Conservation (phyloP, 2,797 vertebrate genomes). For the Erethizon dorsatum region DNA sequence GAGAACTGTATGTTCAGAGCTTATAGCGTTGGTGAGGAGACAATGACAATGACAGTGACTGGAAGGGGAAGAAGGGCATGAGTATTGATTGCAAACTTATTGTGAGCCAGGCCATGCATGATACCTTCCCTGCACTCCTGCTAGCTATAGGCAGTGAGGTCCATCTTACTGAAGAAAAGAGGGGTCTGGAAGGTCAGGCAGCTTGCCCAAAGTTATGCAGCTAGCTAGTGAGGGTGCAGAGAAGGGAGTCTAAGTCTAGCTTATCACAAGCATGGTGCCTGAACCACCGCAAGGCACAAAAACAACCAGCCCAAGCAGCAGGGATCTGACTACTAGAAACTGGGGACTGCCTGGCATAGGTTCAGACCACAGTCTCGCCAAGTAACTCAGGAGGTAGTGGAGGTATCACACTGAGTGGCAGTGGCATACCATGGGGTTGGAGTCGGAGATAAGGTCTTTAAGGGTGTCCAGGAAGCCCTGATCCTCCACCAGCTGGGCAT, state of each 20-base stretch:
- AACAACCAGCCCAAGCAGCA: not conserved
- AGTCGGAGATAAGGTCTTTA: slow-evolving; percentile 98
- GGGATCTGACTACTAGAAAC: not conserved
- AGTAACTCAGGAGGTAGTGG: rapidly evolving
- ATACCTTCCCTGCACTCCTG: not conserved
- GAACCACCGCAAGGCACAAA: not conserved
- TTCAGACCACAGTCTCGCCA: slow-evolving; percentile 2
- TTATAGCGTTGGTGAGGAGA: slow-evolving; percentile 14
- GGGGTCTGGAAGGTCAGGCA: not conserved
- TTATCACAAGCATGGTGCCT: not conserved
- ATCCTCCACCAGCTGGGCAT: slow-evolving; percentile 96
- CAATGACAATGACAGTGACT: not conserved
- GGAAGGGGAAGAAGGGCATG: not conserved
- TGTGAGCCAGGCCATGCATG: not conserved
- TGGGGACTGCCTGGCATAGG: not conserved
- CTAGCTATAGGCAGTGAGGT: not conserved
- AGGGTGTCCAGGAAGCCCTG: slow-evolving; percentile 93
- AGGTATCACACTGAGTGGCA: not conserved
- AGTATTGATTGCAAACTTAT: not conserved
- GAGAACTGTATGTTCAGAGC: not conserved
- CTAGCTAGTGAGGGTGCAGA: not conserved
- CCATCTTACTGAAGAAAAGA: slow-evolving; percentile 6
- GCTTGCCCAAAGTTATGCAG: not conserved
- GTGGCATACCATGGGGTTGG: slow-evolving; percentile 96
- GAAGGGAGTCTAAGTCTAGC: not conserved